Percentiles rank a stretch among this genome's conserved stretches.
Evolutionary conservation across 1,140 invertebrate species (phyloP).

Genomic region (Leptopilina boulardi): DNA sequence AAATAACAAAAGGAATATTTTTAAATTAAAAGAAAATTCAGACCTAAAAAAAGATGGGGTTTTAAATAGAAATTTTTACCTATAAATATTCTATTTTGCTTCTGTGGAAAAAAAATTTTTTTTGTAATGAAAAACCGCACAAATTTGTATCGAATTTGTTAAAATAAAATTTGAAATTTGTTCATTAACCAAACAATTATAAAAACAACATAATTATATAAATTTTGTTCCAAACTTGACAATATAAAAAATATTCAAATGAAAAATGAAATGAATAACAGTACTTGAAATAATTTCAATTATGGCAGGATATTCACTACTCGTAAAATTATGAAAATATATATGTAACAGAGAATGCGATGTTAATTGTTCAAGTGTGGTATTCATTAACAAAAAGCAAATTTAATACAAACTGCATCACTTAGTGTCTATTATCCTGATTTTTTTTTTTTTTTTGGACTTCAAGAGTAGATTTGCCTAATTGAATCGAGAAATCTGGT

Average conservation of each 20-base stretch:
- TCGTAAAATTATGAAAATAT: background rate
- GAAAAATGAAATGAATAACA: background rate
- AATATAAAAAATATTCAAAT: background rate
- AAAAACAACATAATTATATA: no score
- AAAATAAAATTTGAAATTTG: no score
- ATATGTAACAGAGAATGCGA: background rate
- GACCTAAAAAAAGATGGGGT: no score
- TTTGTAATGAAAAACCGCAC: no score
- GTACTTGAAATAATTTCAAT: background rate
- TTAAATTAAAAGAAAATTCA: no score
- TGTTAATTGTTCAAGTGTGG: slow-evolving; percentile 23
- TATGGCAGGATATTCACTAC: background rate
- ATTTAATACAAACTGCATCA: slow-evolving; percentile 1
- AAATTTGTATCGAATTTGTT: no score
- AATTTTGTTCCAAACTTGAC: background rate
- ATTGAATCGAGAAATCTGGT: slow-evolving; percentile 33
- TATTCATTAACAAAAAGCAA: slow-evolving; percentile 2
- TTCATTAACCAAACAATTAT: no score
- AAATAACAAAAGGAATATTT: no score
- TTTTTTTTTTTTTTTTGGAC: no score
- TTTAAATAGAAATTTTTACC: no score
- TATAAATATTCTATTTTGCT: no score
- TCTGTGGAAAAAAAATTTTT: no score
- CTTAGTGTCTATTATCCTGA: slow-evolving; percentile 11
- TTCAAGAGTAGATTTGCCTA: slow-evolving; percentile 17